Base-by-base conservation (phyloP, 1,140 invertebrate species). In the Episyrphus balteatus region DNA sequence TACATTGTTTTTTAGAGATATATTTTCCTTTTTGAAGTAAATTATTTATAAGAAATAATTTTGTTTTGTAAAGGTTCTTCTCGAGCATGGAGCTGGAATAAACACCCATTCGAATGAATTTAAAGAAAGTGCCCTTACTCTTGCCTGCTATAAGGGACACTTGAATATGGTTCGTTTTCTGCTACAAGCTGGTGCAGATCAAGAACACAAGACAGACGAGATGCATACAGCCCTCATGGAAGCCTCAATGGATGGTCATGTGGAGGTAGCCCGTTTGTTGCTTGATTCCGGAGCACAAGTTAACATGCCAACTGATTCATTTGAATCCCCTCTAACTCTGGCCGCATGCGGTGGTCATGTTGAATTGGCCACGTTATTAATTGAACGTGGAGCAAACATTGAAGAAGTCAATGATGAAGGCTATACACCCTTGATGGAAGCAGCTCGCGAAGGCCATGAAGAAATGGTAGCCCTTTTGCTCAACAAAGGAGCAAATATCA, bases 221-320 rank as follows among this genome's bases (percentile, higher is more conserved):
- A 97, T 99, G 93, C 95, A 99, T 71, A 98, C 95, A 2, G 95
- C 96, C 19, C 73, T 99, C 3, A 98, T 99, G 94, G 96, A 99
- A 72, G 95, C 96, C 18, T 96, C 92, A 30, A 99, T 99, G 95
- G 96, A 99, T 74, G 96, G 96, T 3, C 95, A 99, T 70, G 83
- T 98, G 0, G 92, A 98, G 71, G 94, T 98, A 19, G 92, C 92
- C 2, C 71, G 91, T 31, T 74, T 96, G 44, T 73, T 99, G 30
- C 70, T 98, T 12, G 91, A 97, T 73, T 94, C 90, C n/a, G 94
- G 92, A 47, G 95, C 96, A 34, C 92, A 98, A 77, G 89, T 94
- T 9, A 98, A 98, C 72, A 97, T 99, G 93, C 92, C 94, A 40
- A 95, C 92, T 34, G 96, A 99, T 68, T 98, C 94, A 70, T 99